phyloP scores from a whole-genome alignment of 1,140 invertebrate genomes.

The Dinothrombium tinctorium region DNA sequence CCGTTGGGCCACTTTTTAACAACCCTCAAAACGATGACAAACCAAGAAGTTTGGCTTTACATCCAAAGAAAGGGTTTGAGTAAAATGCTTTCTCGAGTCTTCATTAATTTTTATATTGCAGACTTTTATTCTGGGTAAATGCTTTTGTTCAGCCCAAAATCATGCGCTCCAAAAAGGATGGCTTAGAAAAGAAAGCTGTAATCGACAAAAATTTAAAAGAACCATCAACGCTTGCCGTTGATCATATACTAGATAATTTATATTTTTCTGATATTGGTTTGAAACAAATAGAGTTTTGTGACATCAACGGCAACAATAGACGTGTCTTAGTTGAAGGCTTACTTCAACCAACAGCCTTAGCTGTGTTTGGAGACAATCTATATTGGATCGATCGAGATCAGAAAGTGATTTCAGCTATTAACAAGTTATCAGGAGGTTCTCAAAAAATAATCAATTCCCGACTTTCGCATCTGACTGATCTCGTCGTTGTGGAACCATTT shows the following conservation, averaged over 20 bases:
- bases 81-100: no score
- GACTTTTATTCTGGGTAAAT: slow-evolving; percentile 64
- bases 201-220: slow-evolving; percentile 67
- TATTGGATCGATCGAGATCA: slow-evolving; percentile 86
- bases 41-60: no score
- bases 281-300: slow-evolving; percentile 34
- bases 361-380: slow-evolving; percentile 34
- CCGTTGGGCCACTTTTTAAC: no score
- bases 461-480: slow-evolving; percentile 19
- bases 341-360: slow-evolving; percentile 65
- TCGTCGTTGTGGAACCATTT: slow-evolving; percentile 32
- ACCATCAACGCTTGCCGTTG: slow-evolving; percentile 63
- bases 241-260: slow-evolving; percentile 34
- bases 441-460: slow-evolving; percentile 20
- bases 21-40: no score
- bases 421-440: slow-evolving; percentile 24
- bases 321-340: slow-evolving; percentile 33
- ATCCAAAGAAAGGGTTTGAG: no score
- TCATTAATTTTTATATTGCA: no score
- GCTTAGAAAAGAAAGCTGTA: slow-evolving; percentile 47
- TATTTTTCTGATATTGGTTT: slow-evolving; percentile 30
- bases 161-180: slow-evolving; percentile 65
- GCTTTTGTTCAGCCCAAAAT: slow-evolving; percentile 78
- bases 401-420: slow-evolving; percentile 35
- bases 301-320: slow-evolving; percentile 55